Evolutionary conservation across 2,888 invertebrate genomes (phyloP), one percentile per base, ranked within the genome.

Genomic region (Lordiphosa fenestrarum): DNA sequence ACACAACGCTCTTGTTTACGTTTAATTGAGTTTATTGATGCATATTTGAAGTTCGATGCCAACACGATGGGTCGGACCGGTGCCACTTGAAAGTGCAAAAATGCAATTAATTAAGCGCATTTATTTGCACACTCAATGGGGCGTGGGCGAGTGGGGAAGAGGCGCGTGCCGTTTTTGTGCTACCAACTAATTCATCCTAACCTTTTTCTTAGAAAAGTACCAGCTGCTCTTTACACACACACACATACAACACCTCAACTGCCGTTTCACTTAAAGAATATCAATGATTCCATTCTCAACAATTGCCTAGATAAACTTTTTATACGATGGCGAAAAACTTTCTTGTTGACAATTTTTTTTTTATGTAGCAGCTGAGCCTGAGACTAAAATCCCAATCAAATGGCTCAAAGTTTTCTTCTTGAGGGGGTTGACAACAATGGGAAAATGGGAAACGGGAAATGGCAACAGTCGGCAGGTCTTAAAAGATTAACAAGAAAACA

Each of bases 81-180:
- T 9, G 13, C 47, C 70, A 76, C 85, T 81, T 51, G 66, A 84
- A 66, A 76, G 84, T 77, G 84, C 84, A 81, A 84, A 81, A 81
- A 84, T 81, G 84, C 81, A 81, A 81, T 81, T 85, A 85, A 81
- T 81, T 81, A 84, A 76, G 78, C 74, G 66, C 82, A 81, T 81
- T 81, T 81, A 85, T 84, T 75, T 78, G 78, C 71, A 66, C 78
- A 78, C 72, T 78, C 84, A 81, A 78, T 84, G 72, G 78, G 49
- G 66, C 72, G 72, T 66, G 52, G 44, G 44, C 33, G 44, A 15
- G 15, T 44, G 10, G 1, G 15, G 15, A 44, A 44, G 30, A 33
- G 33, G 44, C 42, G 42, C 30, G 25, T 42, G 15, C 33, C 30
- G 6, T 10, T 15, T 10, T 15, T 33, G 6, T 23, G 23, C 23